Conservation (phyloP, 2,113 vertebrate species). For the Lophura nycthemera region DNA sequence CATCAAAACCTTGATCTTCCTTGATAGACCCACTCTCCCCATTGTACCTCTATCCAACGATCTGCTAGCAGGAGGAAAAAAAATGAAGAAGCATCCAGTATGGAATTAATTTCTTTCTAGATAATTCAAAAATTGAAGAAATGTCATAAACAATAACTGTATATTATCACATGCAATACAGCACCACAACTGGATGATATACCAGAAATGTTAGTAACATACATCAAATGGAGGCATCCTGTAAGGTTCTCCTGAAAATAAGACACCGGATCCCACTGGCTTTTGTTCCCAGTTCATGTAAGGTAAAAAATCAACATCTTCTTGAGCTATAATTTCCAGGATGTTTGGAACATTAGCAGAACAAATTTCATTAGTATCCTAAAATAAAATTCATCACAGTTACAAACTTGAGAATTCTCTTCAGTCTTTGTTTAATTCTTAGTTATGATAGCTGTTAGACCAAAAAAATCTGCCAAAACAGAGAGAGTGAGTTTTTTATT, state of each 20-base stretch:
- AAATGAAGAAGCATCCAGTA: not conserved
- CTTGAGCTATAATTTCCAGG: slow-evolving; percentile 78
- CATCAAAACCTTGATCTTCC: not conserved
- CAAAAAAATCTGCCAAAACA: not conserved
- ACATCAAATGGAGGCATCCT: not conserved
- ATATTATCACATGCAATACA: not conserved
- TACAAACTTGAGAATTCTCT: not conserved
- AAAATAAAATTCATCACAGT: not conserved
- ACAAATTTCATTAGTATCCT: slow-evolving; percentile 61
- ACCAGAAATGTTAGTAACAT: not conserved
- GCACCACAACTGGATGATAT: not conserved
- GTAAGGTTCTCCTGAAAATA: too few species aligned
- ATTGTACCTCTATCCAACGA: not conserved
- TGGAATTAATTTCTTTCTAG: not conserved
- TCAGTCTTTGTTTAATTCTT: not conserved
- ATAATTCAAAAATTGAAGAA: not conserved
- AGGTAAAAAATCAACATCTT: slow-evolving; percentile 86
- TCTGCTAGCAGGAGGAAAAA: not conserved
- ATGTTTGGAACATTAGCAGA: slow-evolving; percentile 70
- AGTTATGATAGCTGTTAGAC: not conserved
- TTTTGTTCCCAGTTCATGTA: slow-evolving; percentile 79
- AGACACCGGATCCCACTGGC: not conserved
- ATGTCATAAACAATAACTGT: not conserved
- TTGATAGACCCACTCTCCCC: not conserved
- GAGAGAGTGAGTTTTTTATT: not conserved